Conservation (phyloP, 2,113 vertebrate species). For the Heteronetta atricapilla region DNA sequence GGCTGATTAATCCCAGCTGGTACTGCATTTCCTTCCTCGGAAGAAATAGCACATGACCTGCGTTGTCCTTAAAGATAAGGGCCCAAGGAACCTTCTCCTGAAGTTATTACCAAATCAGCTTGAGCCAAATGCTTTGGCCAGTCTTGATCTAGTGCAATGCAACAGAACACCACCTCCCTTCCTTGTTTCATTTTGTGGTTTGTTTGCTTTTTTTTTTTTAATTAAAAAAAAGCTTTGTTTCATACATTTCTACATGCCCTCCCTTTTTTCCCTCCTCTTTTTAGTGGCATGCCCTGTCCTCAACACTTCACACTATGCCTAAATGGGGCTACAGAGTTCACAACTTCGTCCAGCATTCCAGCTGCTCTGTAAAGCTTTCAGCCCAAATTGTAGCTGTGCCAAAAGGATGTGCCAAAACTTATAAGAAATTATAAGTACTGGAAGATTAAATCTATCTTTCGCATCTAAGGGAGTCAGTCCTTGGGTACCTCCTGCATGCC, state of each 20-base stretch:
- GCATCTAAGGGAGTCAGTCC: background rate
- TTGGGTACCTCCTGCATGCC: conserved; percentile 23
- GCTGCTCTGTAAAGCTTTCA: background rate
- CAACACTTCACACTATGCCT: background rate
- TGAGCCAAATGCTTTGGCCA: background rate
- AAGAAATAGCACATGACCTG: rapidly evolving
- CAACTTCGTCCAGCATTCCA: background rate
- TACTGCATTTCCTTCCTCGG: background rate
- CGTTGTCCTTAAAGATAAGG: rapidly evolving
- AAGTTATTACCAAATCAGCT: background rate
- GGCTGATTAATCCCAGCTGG: background rate
- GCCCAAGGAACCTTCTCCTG: background rate
- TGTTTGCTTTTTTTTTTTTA: too few relatives aligned
- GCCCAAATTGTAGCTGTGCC: background rate
- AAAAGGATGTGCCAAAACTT: background rate
- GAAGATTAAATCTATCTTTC: conserved; percentile 21
- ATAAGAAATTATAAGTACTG: conserved; percentile 24
- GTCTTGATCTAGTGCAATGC: background rate
- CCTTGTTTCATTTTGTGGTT: background rate
- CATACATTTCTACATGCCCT: background rate
- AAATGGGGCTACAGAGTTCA: rapidly evolving
- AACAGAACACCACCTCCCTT: rapidly evolving
- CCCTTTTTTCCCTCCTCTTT: background rate
- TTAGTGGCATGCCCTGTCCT: background rate
- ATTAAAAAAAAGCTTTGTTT: background rate